Base-by-base conservation (phyloP, 2,888 invertebrate genomes). In the Athetis lepigone region DNA sequence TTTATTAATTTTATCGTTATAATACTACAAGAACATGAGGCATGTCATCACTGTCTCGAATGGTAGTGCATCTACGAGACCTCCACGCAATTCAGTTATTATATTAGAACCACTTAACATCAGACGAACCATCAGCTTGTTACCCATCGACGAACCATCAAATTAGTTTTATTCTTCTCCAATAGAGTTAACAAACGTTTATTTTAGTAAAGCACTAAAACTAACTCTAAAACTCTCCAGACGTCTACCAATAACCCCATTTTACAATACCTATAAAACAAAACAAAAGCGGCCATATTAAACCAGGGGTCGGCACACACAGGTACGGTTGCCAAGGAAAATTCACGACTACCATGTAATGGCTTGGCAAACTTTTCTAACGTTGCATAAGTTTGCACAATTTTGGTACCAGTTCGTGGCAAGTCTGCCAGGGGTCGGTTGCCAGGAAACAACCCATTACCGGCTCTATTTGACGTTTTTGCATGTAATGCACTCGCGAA, bases 341-440 rank as follows among this genome's bases (percentile, higher is more conserved):
- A 68, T 49, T 42, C 47, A 54, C 52, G 6, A 57, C 57, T 46
- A 68, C 72, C 67, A 71, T 45, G 49, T 82, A 83, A 82, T 72
- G 66, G 80, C 67, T 80, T 79, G 60, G 77, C 80, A 80, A 87
- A 86, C 77, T 87, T 79, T 73, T 16, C 62, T 56, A 66, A 51
- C 66, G 65, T 85, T 88, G 87, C 85, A 90, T 85, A 90, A 88
- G 84, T 88, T 85, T 86, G 84, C 86, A 85, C 82, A 83, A 78
- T 83, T 85, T 80, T 60, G 88, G 82, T 81, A 75, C 70, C 57
- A 56, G 66, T 68, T 76, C 81, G 83, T 87, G 91, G 91, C 81
- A 91, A 89, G 83, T 75, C 55, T 60, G 43, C 33, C 49, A 60
- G 57, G 73, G 78, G 72, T 57, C 55, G 61, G 33, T 62, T 60